phyloP scores from a whole-genome alignment of 2,797 vertebrate species.

The Valencia hispanica region DNA sequence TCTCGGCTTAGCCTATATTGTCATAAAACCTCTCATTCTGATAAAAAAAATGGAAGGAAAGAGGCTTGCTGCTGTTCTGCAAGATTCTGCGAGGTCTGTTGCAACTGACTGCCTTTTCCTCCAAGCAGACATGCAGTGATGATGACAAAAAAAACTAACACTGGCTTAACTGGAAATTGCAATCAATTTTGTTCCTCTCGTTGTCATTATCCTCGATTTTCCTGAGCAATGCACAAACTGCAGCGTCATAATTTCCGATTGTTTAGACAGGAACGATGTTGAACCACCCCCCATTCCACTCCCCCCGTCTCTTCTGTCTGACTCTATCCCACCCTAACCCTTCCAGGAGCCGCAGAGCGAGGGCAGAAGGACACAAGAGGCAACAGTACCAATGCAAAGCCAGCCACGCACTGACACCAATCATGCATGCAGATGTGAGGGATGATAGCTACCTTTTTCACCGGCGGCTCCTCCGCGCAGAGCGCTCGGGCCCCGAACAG shows the following conservation, averaged over 20 bases:
- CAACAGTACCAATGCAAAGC: conserved; percentile 62
- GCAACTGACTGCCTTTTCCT: conserved; percentile 40
- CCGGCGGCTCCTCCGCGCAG: conserved; percentile 65
- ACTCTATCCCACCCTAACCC: conserved; percentile 66
- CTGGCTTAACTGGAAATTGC: conserved; percentile 32
- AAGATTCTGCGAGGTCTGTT: conserved; percentile 22
- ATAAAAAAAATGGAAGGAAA: conserved; percentile 35
- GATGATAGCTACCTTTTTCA: conserved; percentile 71
- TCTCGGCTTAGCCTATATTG: conserved; percentile 63
- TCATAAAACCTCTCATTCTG: conserved; percentile 51
- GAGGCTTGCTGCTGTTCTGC: conserved; percentile 41
- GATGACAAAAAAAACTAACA: conserved; percentile 57
- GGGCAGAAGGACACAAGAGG: conserved; percentile 69
- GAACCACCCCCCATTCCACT: conserved; percentile 25
- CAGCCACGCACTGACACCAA: conserved; percentile 57
- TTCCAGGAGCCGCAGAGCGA: conserved; percentile 53
- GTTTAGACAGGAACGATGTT: conserved; percentile 34
- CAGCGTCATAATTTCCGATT: conserved; percentile 51
- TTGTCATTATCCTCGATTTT: conserved; percentile 35
- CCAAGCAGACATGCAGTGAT: conserved; percentile 42
- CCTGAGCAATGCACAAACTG: conserved; percentile 36
- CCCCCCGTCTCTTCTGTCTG: conserved; percentile 61
- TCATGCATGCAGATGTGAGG: conserved; percentile 50
- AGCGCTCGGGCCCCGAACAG: conserved; percentile 73
- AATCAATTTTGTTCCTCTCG: background rate